phyloP scores from a whole-genome alignment of 2,888 invertebrate species.

The Malthinus seriepunctatus region DNA sequence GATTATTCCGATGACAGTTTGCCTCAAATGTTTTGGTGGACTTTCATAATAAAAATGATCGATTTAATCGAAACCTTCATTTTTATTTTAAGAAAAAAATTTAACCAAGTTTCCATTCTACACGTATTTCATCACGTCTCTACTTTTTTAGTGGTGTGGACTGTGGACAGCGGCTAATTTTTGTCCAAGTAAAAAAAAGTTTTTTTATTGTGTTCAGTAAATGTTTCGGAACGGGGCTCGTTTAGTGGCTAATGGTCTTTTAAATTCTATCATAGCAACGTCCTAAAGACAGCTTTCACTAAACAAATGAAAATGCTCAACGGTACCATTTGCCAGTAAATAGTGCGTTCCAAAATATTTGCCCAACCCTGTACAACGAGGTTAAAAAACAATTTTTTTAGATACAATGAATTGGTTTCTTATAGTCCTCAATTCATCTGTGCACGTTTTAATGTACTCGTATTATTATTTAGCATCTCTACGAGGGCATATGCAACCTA shows the following conservation, averaged over 20 bases:
- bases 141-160: slow-evolving; percentile 62
- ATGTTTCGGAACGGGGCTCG: no score
- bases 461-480: slow-evolving; percentile 72
- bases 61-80: slow-evolving; percentile 71
- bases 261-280: no score
- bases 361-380: no score
- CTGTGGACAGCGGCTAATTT: slow-evolving; percentile 36
- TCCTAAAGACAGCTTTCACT: no score
- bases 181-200: slow-evolving; percentile 12
- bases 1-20: no score
- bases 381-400: no score
- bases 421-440: slow-evolving; percentile 66
- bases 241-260: no score
- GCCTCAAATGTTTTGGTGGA: slow-evolving; percentile 29
- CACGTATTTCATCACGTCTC: slow-evolving; percentile 72
- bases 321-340: no score
- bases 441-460: slow-evolving; percentile 76
- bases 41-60: slow-evolving; percentile 64
- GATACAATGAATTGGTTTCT: slow-evolving; percentile 70
- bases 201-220: no score
- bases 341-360: no score
- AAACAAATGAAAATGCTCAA: no score
- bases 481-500: slow-evolving; percentile 60
- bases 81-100: slow-evolving; percentile 69
- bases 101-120: slow-evolving; percentile 67